A percentile compares a stretch with the other conserved stretches of the same genome.
Conservation (phyloP, 92 coral and sea anemone species). For the Ricordea florida region DNA sequence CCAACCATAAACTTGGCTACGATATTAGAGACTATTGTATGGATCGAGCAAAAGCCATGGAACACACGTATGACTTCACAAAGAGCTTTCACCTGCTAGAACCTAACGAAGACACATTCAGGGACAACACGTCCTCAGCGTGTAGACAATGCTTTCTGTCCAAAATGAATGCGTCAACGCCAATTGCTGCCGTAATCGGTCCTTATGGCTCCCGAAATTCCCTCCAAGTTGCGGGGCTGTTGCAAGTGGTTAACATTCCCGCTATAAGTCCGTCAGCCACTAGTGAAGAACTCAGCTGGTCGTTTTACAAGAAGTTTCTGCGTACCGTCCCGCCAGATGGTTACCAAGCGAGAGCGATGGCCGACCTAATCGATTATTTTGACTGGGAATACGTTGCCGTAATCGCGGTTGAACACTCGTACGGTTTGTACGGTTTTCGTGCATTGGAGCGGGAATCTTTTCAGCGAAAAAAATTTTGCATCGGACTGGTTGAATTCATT, state of each 20-base stretch:
- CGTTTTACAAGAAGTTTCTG: constrained; percentile 61
- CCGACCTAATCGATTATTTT: constrained; percentile 66
- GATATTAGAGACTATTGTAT: constrained; percentile 81
- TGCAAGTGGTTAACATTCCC: constrained; percentile 70
- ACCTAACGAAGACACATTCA: neutral
- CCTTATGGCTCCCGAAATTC: constrained; percentile 71
- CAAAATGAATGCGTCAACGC: constrained; percentile 15
- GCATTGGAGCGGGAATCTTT: constrained; percentile 68
- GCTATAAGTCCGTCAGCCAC: constrained; percentile 82
- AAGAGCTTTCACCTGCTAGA: constrained; percentile 43
- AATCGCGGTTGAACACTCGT: constrained; percentile 74
- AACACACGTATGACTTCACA: constrained; percentile 62
- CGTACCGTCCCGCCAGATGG: constrained; percentile 72
- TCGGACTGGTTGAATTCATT: constrained; percentile 73
- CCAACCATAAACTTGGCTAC: constrained; percentile 71
- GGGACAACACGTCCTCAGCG: neutral
- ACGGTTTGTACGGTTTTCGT: constrained; percentile 73
- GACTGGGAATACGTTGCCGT: constrained; percentile 76
- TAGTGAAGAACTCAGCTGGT: constrained; percentile 77
- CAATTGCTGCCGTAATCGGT: constrained; percentile 67
- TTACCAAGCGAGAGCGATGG: constrained; percentile 79
- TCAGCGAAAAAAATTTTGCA: constrained; percentile 61
- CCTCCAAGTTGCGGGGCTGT: constrained; percentile 75
- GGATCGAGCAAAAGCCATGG: constrained; percentile 71
- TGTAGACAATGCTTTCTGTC: constrained; percentile 28